Evolutionary conservation across 2,797 vertebrate species (phyloP), one percentile per base, ranked within the genome.

Genomic region (Cetoscarus ocellatus): DNA sequence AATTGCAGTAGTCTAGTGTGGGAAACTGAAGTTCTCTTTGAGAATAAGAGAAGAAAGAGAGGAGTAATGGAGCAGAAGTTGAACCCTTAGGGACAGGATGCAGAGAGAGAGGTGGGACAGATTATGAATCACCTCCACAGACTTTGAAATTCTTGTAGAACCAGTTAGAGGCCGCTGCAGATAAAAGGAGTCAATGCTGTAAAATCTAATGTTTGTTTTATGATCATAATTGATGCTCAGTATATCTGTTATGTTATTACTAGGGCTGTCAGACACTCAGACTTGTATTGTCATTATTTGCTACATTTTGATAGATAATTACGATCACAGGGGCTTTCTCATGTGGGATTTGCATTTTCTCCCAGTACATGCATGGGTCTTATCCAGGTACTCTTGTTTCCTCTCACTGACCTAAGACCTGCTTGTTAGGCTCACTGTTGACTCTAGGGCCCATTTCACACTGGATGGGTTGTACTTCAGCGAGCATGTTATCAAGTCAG

Each of bases 51-150:
- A 9, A 40, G 43, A 7, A 43, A 60, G 9, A 61, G 15, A 64
- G 52, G 0, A n/a, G 10, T 65, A 53, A 60, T 7, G 2, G n/a
- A 56, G 49, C 44, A 6, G 35, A 15, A 59, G 36, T 40, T 50
- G 56, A 75, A 49, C 58, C 61, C 57, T 58, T 45, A n/a, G 19
- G 58, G 45, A 63, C 34, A 2, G 36, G 54, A 52, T 7, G 39
- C 3, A 42, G 13, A 51, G 1, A 44, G 8, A 54, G n/a, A 54
- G n/a, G 10, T 35, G 5, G 7, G 44, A 36, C 38, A 61, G 17
- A 40, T 40, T 40, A 69, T 36, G 4, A 49, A 61, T 75, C 12
- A 8, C 12, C n/a, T 45, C 1, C 15, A 27, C 10, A 51, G 42
- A 19, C 35, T 61, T 8, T 45, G 12, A 58, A 10, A 17, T 2